These are phyloP conservation scores for Geotrypetes seraphini DNA, from an alignment of 2,797 vertebrate species.

Conservation along the genomic window DNA sequence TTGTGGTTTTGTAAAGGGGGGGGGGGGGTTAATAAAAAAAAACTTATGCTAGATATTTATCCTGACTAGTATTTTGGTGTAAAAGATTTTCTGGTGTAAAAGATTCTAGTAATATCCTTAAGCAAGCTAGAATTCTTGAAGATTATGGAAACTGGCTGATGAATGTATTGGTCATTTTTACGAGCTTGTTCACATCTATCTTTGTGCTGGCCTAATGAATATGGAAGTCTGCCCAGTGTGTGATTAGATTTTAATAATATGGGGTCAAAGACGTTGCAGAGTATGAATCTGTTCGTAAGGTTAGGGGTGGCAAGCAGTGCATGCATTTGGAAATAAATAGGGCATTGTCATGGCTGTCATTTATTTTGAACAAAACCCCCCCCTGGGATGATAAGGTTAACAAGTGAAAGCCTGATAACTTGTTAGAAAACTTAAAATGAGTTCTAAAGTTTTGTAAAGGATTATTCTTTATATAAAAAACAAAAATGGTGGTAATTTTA, in stretches of 20 bases:
- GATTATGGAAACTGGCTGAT: conserved; percentile 50
- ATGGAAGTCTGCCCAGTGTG: conserved; percentile 39
- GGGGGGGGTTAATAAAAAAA: too few species aligned
- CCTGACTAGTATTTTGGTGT: conserved; percentile 19
- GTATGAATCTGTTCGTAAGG: conserved; percentile 41
- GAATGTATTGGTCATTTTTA: conserved; percentile 50
- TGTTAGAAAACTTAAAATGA: conserved; percentile 44
- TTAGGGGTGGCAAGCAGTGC: conserved; percentile 32
- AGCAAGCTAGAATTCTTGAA: conserved; percentile 41
- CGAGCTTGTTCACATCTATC: conserved; percentile 50
- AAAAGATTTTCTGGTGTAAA: conserved; percentile 41
- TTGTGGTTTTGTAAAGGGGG: too few species aligned
- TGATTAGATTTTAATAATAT: conserved; percentile 55
- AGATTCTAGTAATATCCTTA: conserved; percentile 43
- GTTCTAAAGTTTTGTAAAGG: conserved; percentile 19
- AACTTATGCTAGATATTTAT: conserved; percentile 30
- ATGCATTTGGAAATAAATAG: conserved; percentile 46
- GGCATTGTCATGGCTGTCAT: conserved; percentile 37
- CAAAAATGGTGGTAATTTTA: conserved; percentile 25
- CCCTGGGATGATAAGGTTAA: conserved; percentile 35
- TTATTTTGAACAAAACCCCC: conserved; percentile 35
- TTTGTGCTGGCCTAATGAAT: conserved; percentile 50
- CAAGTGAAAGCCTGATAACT: conserved; percentile 39
- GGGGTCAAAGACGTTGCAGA: conserved; percentile 43
- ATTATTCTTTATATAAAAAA: conserved; percentile 28